Base-by-base conservation (phyloP, 1,140 invertebrate genomes). In the Bathynomus jamesi region DNA sequence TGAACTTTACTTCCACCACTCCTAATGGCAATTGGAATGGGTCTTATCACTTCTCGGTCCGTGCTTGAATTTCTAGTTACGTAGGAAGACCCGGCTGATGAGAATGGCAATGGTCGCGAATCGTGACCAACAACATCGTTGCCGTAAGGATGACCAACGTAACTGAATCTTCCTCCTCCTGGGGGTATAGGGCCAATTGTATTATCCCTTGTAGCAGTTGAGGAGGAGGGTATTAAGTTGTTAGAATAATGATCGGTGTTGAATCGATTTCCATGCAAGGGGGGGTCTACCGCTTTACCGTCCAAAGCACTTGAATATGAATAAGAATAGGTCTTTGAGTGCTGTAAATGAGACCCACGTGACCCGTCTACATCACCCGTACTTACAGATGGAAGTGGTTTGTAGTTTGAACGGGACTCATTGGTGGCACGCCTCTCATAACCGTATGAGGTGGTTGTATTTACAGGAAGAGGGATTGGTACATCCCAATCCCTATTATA, bases 121-220 rank as follows among this genome's bases (percentile, higher is more conserved):
- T 61, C 73, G 61, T 76, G 75, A 21, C 75, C 75, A 17, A 76
- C 72, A 13, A 76, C 70, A 40, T 76, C 75, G 29, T 73, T 46
- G 5, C 75, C 75, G 64, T 73, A 76, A 17, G 71, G 32, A 61
- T 73, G 75, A 17, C 75, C 75, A 61, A 76, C 75, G 46, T 76
- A 76, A 66, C 75, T 76, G 30, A 73, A 71, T 62, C 40, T 68
- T 13, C 71, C 70, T 17, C 69, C 69, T 24, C 61, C 64, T 24
- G 69, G 64, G 62, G 11, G 65, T 4, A 65, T 60, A 31, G 71
- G 68, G 3, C 69, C 61, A 24, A 71, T 67, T 2, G 71, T 67
- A 31, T 65, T 73, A 25, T 69, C 40, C 13, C 61, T 24, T 0
- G 28, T 11, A 24, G 61, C 8, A 0, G 32, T 24, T 21, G 69